Base-by-base conservation (phyloP, 2,113 vertebrate species). In the Rhinogobius similis region DNA sequence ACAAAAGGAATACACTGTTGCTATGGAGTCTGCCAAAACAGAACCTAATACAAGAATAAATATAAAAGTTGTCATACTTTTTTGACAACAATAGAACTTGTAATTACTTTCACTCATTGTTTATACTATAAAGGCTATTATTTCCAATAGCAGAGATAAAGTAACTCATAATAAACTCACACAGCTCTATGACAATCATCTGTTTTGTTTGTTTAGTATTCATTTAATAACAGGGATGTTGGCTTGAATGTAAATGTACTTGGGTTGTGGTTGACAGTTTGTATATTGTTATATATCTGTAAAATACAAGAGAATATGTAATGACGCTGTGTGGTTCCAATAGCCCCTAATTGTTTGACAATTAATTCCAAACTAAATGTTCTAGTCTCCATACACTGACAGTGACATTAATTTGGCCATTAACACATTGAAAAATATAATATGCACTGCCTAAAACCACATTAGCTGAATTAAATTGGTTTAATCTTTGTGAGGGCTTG, bases 391-490 rank as follows among this genome's bases (percentile, higher is more conserved):
- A 20, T 12, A 36, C 21, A 50, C 2, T 10, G 29, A 38, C 29
- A 36, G 29, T 38, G 58, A 61, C 29, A n/a, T 21, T 61, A 61
- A 61, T 61, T 59, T 38, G 55, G 13, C 13, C 58, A 61, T 61
- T 61, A 7, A n/a, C 29, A 38, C 58, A 36, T n/a, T 61, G n/a
- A 61, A 61, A n/a, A 36, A 38, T 38, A 61, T 18, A 36, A n/a
- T 20, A n/a, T 20, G 3, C 29, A n/a, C 29, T n/a, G 58, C 21
- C 18, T 36, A 36, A 61, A 61, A 58, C 26, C 24, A 26, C 58
- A 36, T 61, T 38, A 61, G 9, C 55, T 58, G 55, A 56, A 21
- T 43, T 26, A 43, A 63, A 63, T 41, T 41, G 39, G 23, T 63
- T 41, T 24, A 41, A 61, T 36, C 29, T 16, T 6, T n/a, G 9